phyloP scores from a whole-genome alignment of 2,797 vertebrate genomes.

The Periparus ater region DNA sequence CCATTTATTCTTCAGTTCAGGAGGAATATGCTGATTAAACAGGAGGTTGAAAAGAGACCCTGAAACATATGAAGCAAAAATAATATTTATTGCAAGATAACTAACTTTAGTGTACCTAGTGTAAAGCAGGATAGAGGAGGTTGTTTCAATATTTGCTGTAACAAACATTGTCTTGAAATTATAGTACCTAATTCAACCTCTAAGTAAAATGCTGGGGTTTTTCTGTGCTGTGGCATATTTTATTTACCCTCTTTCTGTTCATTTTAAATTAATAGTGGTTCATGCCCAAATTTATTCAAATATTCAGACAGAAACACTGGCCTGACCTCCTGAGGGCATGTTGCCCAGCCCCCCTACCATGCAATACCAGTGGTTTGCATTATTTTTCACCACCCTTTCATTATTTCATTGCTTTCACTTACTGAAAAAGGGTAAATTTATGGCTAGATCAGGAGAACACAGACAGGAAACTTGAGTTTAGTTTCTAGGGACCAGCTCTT shows the following conservation, averaged over 20 bases:
- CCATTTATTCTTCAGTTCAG: slow-evolving; percentile 85
- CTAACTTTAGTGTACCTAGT: not conserved
- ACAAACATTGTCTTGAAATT: not conserved
- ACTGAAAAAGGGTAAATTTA: not conserved
- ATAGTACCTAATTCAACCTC: not conserved
- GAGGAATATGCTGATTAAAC: slow-evolving; percentile 18
- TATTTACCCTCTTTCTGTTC: not conserved
- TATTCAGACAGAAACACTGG: not conserved
- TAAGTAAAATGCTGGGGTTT: not conserved
- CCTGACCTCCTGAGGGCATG: not conserved
- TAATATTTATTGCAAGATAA: not conserved
- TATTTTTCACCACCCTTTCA: not conserved
- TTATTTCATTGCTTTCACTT: not conserved
- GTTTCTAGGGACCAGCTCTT: not conserved
- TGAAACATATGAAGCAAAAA: slow-evolving; percentile 60
- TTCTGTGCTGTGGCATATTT: not conserved
- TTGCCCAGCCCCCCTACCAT: not conserved
- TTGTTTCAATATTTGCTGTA: slow-evolving; percentile 1
- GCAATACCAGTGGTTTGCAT: not conserved
- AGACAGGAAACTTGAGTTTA: not conserved
- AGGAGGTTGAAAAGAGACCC: slow-evolving; percentile 16
- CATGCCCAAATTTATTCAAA: not conserved
- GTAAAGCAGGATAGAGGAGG: not conserved
- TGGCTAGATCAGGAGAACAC: not conserved
- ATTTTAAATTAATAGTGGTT: not conserved